These are phyloP conservation scores for Verasper variegatus DNA, from an alignment of 2,113 vertebrate genomes.

Conservation along the genomic window DNA sequence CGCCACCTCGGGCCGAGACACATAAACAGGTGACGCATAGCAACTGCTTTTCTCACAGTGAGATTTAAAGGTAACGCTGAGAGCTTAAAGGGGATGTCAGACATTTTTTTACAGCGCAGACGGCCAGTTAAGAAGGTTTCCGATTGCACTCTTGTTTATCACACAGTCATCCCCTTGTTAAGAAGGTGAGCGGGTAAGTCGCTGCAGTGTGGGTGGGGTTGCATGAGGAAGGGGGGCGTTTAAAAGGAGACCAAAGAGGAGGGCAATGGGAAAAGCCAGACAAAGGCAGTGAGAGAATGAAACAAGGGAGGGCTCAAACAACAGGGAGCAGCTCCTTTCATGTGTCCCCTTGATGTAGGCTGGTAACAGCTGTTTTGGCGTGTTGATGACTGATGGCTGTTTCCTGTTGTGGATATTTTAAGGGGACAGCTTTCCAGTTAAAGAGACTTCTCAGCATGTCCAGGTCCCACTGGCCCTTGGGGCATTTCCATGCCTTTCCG, in stretches of 20 bases:
- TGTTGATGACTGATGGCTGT: conserved; percentile 87
- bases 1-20: conserved; percentile 47
- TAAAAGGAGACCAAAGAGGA: conserved; percentile 70
- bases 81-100: conserved; percentile 38
- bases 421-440: conserved; percentile 83
- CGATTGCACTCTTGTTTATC: conserved; percentile 53
- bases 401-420: conserved; percentile 91
- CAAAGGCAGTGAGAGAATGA: conserved; percentile 77
- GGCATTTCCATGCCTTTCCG: conserved; percentile 75
- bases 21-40: conserved; percentile 70
- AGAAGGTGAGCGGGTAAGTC: conserved; percentile 56
- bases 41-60: conserved; percentile 38
- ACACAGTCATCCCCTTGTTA: conserved; percentile 65
- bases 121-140: conserved; percentile 54
- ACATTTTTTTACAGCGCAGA: conserved; percentile 23
- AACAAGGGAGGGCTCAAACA: conserved; percentile 81
- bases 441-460: conserved; percentile 79
- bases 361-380: conserved; percentile 88
- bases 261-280: conserved; percentile 72
- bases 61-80: conserved; percentile 44
- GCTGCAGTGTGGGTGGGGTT: conserved; percentile 68
- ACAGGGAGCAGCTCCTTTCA: conserved; percentile 81
- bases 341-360: conserved; percentile 88
- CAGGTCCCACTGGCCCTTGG: conserved; percentile 68
- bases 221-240: conserved; percentile 59